Conservation (phyloP, 2,888 invertebrate species). For the Flexamia atlantica region DNA sequence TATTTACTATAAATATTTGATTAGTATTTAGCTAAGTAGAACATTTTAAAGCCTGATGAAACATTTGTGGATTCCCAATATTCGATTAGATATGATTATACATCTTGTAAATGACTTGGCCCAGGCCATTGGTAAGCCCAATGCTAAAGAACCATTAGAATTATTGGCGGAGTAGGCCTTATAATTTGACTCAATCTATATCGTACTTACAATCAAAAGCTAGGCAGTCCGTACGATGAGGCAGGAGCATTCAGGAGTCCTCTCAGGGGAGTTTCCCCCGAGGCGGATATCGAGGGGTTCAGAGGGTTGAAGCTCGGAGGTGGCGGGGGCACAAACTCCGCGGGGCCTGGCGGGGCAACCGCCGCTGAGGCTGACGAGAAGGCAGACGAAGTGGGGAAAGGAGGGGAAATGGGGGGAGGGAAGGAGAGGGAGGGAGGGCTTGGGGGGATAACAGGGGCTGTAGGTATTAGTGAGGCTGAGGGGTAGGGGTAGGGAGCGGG, state of each 20-base stretch:
- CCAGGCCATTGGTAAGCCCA: too few relatives aligned
- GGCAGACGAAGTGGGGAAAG: neutral
- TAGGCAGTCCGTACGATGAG: constrained; percentile 24
- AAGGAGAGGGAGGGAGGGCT: neutral
- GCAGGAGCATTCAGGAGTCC: neutral
- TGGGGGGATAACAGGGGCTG: neutral
- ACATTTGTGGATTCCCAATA: too few relatives aligned
- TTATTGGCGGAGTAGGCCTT: too few relatives aligned
- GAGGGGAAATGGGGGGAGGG: constrained; percentile 8
- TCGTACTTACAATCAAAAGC: neutral
- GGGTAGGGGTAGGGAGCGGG: neutral
- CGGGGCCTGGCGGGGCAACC: constrained; percentile 6
- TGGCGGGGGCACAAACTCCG: constrained; percentile 6
- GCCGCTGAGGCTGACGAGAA: neutral
- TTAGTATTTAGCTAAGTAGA: too few relatives aligned
- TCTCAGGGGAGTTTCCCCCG: neutral
- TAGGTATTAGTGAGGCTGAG: neutral
- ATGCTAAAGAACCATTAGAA: too few relatives aligned
- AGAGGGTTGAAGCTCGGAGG: constrained; percentile 28
- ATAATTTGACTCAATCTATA: too few relatives aligned
- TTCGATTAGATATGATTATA: too few relatives aligned
- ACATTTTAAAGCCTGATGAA: too few relatives aligned
- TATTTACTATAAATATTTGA: too few relatives aligned
- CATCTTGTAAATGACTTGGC: too few relatives aligned
- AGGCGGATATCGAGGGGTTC: neutral